Conservation (phyloP, 2,113 vertebrate species). For the Tonatia bakeri region DNA sequence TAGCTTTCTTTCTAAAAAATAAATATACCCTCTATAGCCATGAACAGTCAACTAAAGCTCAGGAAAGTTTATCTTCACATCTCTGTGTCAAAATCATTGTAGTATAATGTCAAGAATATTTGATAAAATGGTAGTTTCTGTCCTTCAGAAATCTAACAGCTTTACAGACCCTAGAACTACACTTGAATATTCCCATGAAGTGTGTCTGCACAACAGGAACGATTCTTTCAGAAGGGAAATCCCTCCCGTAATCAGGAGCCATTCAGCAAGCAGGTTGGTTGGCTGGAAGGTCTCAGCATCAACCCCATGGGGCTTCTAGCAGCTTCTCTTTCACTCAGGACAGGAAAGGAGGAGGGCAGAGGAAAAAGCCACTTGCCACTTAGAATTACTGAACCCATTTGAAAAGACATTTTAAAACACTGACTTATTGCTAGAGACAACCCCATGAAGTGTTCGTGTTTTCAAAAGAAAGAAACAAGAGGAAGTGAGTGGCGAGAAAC, state of each 20-base stretch:
- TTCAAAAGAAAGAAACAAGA: not conserved
- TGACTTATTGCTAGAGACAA: not conserved
- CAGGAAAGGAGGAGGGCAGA: not conserved
- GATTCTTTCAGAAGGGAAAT: not conserved
- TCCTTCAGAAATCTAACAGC: not conserved
- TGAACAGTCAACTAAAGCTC: not conserved
- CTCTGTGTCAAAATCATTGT: not conserved
- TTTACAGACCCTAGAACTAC: not conserved
- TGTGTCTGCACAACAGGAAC: not conserved
- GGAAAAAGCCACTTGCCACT: not conserved
- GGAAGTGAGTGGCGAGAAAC: not conserved
- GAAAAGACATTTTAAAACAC: not conserved
- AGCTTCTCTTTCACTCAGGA: too few relatives aligned
- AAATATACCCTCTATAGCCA: not conserved
- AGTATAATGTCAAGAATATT: not conserved
- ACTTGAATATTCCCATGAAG: not conserved
- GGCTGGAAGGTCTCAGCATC: too few relatives aligned
- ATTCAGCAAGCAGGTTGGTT: not conserved
- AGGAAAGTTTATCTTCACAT: not conserved
- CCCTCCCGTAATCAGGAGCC: not conserved
- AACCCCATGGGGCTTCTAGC: too few relatives aligned
- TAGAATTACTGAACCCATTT: not conserved
- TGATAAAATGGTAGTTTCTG: not conserved
- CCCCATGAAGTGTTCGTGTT: not conserved
- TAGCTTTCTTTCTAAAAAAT: not conserved